Percentiles rank a stretch among this genome's conserved stretches.
Evolutionary conservation across 2,113 vertebrate genomes (phyloP).

Genomic region (Sinosuthora webbiana): DNA sequence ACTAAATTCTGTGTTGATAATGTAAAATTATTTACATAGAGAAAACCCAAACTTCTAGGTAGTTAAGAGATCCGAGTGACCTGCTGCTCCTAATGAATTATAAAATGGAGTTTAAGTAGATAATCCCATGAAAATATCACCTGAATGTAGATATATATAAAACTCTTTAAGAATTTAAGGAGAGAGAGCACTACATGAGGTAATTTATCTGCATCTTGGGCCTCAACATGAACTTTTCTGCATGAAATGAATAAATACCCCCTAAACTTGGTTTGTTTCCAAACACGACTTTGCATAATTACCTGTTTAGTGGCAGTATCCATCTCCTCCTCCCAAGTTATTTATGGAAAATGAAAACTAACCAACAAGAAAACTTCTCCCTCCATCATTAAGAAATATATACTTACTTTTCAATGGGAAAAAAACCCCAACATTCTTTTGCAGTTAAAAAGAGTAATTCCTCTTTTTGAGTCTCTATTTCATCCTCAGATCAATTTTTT

Average conservation of each 20-base stretch:
- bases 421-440: neutral
- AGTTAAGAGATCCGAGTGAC: neutral
- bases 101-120: neutral
- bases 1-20: neutral
- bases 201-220: neutral
- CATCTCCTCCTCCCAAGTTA: neutral
- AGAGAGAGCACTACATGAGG: neutral
- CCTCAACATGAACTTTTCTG: neutral
- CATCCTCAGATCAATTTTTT: neutral
- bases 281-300: neutral
- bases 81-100: neutral
- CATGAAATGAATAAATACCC: neutral
- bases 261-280: neutral
- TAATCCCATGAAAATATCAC: neutral
- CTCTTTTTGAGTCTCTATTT: neutral
- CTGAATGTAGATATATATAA: neutral
- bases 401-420: rapidly evolving
- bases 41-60: neutral
- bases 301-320: neutral
- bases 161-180: neutral
- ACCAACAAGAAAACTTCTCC: neutral
- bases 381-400: neutral
- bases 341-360: neutral
- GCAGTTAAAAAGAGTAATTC: neutral
- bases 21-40: neutral